These are phyloP conservation scores for Polia nebulosa DNA, from an alignment of 2,888 invertebrate species.

Conservation along the genomic window DNA sequence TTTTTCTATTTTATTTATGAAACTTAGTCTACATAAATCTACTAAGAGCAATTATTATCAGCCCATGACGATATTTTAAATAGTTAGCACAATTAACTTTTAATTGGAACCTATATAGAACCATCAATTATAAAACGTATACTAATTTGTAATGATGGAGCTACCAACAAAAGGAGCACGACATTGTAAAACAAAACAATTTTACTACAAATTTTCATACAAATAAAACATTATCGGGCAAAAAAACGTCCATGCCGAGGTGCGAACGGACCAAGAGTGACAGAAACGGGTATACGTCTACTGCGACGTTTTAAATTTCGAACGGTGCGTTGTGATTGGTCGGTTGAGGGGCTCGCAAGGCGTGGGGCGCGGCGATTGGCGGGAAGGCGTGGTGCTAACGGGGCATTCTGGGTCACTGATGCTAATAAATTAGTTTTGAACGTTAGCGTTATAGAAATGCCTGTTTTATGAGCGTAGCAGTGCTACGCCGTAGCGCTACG, in stretches of 20 bases:
- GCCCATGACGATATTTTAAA: background rate
- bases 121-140: constrained; percentile 13
- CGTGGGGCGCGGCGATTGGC: constrained; percentile 82
- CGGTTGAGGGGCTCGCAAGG: constrained; percentile 81
- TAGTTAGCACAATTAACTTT: background rate
- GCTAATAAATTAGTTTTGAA: constrained; percentile 82
- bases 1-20: constrained; percentile 14
- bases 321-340: constrained; percentile 86
- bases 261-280: constrained; percentile 73
- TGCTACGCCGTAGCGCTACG: constrained; percentile 82
- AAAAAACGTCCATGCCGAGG: constrained; percentile 52
- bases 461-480: constrained; percentile 73
- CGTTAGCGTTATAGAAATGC: constrained; percentile 79
- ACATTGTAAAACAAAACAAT: constrained; percentile 15
- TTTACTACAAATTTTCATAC: constrained; percentile 41
- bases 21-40: background rate
- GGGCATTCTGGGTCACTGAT: constrained; percentile 77
- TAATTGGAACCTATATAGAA: constrained; percentile 26
- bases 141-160: constrained; percentile 30
- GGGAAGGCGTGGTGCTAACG: constrained; percentile 84
- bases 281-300: constrained; percentile 81
- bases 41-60: constrained; percentile 9
- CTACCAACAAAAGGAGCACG: background rate
- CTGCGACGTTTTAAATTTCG: constrained; percentile 81
- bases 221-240: constrained; percentile 46